Evolutionary conservation across 2,888 invertebrate species (phyloP).

Genomic region (Acanthopleura granulata): DNA sequence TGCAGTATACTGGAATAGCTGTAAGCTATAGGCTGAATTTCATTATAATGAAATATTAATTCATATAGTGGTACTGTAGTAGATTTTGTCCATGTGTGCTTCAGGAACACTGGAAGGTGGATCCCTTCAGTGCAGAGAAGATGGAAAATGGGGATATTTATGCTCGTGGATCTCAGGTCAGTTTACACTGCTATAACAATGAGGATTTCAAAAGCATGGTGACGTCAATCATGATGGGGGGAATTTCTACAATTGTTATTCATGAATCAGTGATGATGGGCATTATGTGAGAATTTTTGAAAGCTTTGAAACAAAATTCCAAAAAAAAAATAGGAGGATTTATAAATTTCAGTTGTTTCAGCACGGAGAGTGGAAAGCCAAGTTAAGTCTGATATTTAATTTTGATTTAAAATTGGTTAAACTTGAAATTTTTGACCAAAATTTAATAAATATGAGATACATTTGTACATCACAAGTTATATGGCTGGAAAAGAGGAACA

Average conservation of each 20-base stretch:
- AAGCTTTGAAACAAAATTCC: background rate
- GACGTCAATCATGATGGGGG: background rate
- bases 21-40: background rate
- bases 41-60: too few relatives aligned
- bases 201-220: background rate
- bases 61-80: too few relatives aligned
- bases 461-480: too few relatives aligned
- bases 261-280: background rate
- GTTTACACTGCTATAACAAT: background rate
- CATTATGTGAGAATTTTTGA: background rate
- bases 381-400: too few relatives aligned
- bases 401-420: too few relatives aligned
- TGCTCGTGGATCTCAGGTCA: constrained; percentile 83
- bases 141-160: constrained; percentile 88
- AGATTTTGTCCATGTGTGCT: background rate
- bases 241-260: background rate
- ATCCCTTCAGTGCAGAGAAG: constrained; percentile 89
- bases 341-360: too few relatives aligned
- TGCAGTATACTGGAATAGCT: too few relatives aligned
- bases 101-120: constrained; percentile 89
- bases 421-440: too few relatives aligned
- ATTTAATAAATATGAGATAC: too few relatives aligned
- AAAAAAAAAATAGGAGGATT: background rate
- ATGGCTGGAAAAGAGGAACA: too few relatives aligned
- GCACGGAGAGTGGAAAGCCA: too few relatives aligned